phyloP scores from a whole-genome alignment of 2,888 invertebrate genomes.

The Diarsia dahlii region DNA sequence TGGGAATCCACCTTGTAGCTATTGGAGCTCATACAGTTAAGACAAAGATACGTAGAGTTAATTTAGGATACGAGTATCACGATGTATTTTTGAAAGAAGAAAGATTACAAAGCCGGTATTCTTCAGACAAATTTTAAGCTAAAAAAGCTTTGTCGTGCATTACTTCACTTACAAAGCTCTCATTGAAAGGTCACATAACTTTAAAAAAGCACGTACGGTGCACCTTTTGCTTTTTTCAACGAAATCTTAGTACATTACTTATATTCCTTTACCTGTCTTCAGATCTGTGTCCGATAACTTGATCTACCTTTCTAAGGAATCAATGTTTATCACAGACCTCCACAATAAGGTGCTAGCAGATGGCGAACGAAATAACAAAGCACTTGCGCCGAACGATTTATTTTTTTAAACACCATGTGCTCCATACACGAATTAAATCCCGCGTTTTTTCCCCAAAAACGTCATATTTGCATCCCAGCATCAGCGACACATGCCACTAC shows the following conservation, averaged over 20 bases:
- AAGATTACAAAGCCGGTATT: neutral
- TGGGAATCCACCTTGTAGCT: neutral
- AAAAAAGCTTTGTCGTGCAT: neutral
- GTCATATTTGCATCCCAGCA: constrained; percentile 87
- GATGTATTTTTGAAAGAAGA: neutral
- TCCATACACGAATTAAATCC: constrained; percentile 78
- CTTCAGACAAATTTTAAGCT: neutral
- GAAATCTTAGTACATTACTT: constrained; percentile 40
- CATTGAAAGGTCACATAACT: constrained; percentile 39
- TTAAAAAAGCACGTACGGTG: constrained; percentile 40
- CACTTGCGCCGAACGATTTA: constrained; percentile 86
- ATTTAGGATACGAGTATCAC: neutral
- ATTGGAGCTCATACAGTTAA: neutral
- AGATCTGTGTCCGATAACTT: constrained; percentile 60
- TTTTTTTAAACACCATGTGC: constrained; percentile 88
- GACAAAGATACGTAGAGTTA: neutral
- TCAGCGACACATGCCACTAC: constrained; percentile 82
- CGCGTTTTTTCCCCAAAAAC: constrained; percentile 74
- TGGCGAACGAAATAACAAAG: constrained; percentile 81
- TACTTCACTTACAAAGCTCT: constrained; percentile 16
- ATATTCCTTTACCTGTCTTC: constrained; percentile 60
- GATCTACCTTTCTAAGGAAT: constrained; percentile 54
- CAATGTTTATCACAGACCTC: constrained; percentile 64
- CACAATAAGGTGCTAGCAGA: constrained; percentile 83
- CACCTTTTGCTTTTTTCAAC: constrained; percentile 51